These are phyloP conservation scores for Gobio occitaniae DNA, from an alignment of 2,797 vertebrate genomes.

Conservation along the genomic window DNA sequence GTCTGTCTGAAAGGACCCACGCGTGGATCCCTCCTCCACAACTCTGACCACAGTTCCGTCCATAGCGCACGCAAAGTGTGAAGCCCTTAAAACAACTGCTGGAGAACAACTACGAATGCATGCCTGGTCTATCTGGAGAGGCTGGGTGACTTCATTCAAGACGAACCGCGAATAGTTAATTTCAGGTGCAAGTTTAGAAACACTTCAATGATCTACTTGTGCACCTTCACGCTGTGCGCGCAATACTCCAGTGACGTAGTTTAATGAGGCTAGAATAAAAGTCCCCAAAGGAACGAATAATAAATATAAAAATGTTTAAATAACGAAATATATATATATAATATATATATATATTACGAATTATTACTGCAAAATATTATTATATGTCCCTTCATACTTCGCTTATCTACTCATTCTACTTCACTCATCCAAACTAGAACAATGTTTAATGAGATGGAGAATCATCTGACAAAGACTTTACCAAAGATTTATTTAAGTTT, in stretches of 20 bases:
- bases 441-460: neutral
- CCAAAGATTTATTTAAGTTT: neutral
- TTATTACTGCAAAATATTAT: neutral
- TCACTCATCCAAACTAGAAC: neutral
- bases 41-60: conserved; percentile 17
- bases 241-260: neutral
- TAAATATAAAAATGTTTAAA: no score
- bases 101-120: neutral
- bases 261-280: conserved; percentile 35
- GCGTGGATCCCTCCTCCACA: conserved; percentile 20
- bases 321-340: neutral
- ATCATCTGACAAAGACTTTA: neutral
- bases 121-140: neutral
- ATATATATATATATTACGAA: neutral
- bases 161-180: neutral
- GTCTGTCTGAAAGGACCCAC: neutral
- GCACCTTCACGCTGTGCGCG: conserved; percentile 8
- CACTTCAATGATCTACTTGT: neutral
- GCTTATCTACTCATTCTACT: neutral
- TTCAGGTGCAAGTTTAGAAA: neutral
- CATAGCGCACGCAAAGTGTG: neutral
- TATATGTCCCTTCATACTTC: neutral
- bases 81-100: neutral
- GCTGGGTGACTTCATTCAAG: neutral
- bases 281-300: neutral